Evolutionary conservation across 2,113 vertebrate genomes (phyloP).

Genomic region (Puntigrus tetrazona): DNA sequence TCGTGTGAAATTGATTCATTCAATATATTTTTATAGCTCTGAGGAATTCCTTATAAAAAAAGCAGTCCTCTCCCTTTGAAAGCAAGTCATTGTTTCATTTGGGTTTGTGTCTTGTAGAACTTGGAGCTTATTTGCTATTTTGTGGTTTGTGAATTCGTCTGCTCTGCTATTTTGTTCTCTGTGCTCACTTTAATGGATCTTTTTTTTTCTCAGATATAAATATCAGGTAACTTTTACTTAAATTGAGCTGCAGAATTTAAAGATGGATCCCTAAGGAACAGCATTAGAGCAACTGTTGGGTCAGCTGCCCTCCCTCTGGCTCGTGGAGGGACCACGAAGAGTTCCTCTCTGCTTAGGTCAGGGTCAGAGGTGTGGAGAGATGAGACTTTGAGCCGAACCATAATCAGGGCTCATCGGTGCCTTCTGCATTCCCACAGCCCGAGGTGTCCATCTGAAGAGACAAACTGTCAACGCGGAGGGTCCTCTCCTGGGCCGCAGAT

Average conservation of each 20-base stretch:
- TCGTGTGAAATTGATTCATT: conserved; percentile 3
- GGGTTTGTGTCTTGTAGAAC: conserved; percentile 22
- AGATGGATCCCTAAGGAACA: background rate
- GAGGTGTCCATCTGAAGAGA: conserved; percentile 63
- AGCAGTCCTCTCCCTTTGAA: background rate
- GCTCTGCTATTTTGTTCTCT: background rate
- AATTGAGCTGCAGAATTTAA: background rate
- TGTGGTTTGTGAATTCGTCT: conserved; percentile 8
- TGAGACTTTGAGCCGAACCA: conserved; percentile 45
- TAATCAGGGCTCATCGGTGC: conserved; percentile 48
- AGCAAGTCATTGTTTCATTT: conserved; percentile 18
- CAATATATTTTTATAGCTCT: conserved; percentile 6
- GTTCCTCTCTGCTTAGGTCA: conserved; percentile 31
- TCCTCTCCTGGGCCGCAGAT: conserved; percentile 51
- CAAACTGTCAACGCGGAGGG: conserved; percentile 58
- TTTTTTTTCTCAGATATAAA: background rate
- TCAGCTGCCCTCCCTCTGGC: conserved; percentile 29
- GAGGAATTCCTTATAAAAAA: conserved; percentile 13
- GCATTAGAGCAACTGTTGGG: conserved; percentile 37
- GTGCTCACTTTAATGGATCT: background rate
- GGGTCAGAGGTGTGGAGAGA: conserved; percentile 42
- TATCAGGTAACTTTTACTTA: conserved; percentile 1
- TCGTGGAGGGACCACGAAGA: background rate
- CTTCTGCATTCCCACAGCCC: conserved; percentile 52
- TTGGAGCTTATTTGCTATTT: conserved; percentile 18